phyloP scores from a whole-genome alignment of 2,888 invertebrate genomes.

The Dexiosoma caninum region DNA sequence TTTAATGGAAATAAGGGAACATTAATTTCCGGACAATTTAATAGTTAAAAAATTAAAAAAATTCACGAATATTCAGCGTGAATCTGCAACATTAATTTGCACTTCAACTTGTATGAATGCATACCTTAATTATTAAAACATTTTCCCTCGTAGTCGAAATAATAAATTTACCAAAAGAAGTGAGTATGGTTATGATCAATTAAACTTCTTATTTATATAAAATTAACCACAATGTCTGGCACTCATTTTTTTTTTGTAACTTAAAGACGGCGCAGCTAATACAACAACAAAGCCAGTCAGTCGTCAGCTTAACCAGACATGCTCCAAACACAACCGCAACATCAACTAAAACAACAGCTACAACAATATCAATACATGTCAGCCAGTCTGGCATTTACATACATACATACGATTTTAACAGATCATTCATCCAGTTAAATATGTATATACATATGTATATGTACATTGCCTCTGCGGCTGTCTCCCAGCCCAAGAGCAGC shows the following conservation, averaged over 20 bases:
- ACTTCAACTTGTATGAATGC: background rate
- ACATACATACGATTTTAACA: slow-evolving; percentile 39
- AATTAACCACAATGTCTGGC: slow-evolving; percentile 49
- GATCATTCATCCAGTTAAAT: slow-evolving; percentile 37
- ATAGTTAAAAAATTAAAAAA: background rate
- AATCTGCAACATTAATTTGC: slow-evolving; percentile 13
- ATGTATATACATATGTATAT: background rate
- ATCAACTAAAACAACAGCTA: background rate
- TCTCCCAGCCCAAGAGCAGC: background rate
- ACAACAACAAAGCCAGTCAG: background rate
- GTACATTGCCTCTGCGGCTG: background rate
- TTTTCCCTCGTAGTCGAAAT: background rate
- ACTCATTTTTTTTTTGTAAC: slow-evolving; percentile 2
- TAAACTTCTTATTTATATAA: slow-evolving; percentile 36
- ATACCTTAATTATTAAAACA: slow-evolving; percentile 11
- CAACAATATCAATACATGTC: slow-evolving; percentile 48
- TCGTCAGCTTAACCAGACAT: slow-evolving; percentile 31
- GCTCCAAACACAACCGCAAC: slow-evolving; percentile 18
- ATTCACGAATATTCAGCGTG: background rate
- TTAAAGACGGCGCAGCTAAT: slow-evolving; percentile 15
- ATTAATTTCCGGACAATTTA: background rate
- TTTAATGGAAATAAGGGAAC: no score
- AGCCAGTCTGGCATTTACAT: slow-evolving; percentile 49
- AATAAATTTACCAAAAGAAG: background rate
- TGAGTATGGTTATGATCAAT: slow-evolving; percentile 26